These are phyloP conservation scores for Salpingus planirostris DNA, from an alignment of 2,888 invertebrate genomes.

Conservation along the genomic window DNA sequence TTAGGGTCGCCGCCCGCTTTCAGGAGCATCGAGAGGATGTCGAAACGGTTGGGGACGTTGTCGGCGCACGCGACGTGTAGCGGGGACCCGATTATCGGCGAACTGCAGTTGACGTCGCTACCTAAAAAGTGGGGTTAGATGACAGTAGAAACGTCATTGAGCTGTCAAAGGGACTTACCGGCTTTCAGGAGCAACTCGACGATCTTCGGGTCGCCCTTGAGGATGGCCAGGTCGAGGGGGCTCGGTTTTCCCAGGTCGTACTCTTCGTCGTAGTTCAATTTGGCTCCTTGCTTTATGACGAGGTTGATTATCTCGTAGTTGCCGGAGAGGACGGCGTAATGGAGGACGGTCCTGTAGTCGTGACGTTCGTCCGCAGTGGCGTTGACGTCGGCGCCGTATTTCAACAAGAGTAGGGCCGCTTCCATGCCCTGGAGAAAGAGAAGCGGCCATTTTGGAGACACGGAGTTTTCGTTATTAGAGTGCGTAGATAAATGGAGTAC, in stretches of 20 bases:
- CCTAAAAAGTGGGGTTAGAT: too few relatives aligned
- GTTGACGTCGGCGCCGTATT: slow-evolving; percentile 79
- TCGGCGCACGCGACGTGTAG: slow-evolving; percentile 78
- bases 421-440: slow-evolving; percentile 63
- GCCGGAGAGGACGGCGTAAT: slow-evolving; percentile 78
- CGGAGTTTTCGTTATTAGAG: too few relatives aligned
- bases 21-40: slow-evolving; percentile 51
- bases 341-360: slow-evolving; percentile 75
- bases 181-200: slow-evolving; percentile 60
- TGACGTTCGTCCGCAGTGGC: slow-evolving; percentile 78
- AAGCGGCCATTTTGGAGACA: too few relatives aligned
- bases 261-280: slow-evolving; percentile 53
- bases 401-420: slow-evolving; percentile 64
- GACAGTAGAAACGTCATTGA: neutral
- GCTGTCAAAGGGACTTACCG: slow-evolving; percentile 43
- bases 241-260: slow-evolving; percentile 54
- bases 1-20: slow-evolving; percentile 68
- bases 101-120: slow-evolving; percentile 69
- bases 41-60: slow-evolving; percentile 57
- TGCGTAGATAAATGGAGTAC: too few relatives aligned
- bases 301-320: slow-evolving; percentile 67
- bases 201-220: slow-evolving; percentile 69
- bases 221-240: slow-evolving; percentile 75
- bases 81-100: slow-evolving; percentile 72
- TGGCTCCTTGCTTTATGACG: slow-evolving; percentile 74